Evolutionary conservation across 37 sponge, comb jelly and placozoan genomes (phyloP).

Genomic region (Mnemiopsis leidyi): DNA sequence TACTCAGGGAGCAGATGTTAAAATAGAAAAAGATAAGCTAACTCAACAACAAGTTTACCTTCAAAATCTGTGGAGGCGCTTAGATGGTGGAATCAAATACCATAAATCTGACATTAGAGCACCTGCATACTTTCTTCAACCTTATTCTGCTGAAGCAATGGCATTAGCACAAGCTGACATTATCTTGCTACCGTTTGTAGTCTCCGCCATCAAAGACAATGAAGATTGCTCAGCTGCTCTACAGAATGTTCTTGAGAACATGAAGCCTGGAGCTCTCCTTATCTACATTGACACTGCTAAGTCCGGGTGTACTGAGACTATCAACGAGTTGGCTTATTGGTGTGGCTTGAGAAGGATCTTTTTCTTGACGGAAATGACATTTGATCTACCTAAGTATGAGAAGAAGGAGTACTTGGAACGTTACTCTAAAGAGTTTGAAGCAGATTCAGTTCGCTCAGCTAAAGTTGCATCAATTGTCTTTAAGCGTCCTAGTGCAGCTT

Average conservation of each 20-base stretch:
- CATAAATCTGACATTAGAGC: conserved; percentile 40
- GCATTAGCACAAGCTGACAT: conserved; percentile 59
- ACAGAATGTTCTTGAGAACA: conserved; percentile 26
- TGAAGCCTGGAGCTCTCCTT: conserved; percentile 36
- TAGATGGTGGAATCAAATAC: conserved; percentile 59
- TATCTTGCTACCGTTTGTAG: conserved; percentile 28
- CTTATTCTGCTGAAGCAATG: conserved; percentile 55
- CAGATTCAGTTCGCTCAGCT: not conserved
- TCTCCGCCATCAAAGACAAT: not conserved
- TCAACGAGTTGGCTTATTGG: conserved; percentile 44
- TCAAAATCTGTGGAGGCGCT: conserved; percentile 28
- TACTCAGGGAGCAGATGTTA: not conserved
- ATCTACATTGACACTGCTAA: conserved; percentile 14
- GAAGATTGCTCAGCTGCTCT: conserved; percentile 29
- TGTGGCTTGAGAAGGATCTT: conserved; percentile 43
- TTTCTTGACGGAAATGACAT: not conserved
- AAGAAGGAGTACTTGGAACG: conserved; percentile 20
- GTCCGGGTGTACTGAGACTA: not conserved
- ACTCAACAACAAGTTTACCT: conserved; percentile 36
- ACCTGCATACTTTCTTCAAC: conserved; percentile 38
- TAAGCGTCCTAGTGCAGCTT: not conserved
- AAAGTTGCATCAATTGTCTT: conserved; percentile 46
- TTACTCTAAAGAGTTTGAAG: conserved; percentile 22
- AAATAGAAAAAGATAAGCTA: not conserved
- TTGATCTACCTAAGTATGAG: conserved; percentile 32